Base-by-base conservation (phyloP, 2,888 invertebrate genomes). In the Volucella inflata region DNA sequence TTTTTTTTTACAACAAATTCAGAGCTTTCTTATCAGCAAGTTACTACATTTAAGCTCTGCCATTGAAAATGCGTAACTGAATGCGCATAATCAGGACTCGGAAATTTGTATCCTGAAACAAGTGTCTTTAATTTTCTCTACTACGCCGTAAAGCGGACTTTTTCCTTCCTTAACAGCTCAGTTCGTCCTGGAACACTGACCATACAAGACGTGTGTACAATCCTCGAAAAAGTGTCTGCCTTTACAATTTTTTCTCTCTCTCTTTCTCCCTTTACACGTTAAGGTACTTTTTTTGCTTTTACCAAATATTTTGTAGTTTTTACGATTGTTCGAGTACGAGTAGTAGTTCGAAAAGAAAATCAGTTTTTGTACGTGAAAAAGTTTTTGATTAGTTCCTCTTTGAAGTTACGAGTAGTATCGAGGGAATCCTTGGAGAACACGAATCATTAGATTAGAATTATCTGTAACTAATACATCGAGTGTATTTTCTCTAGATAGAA, bases 1-100 rank as follows among this genome's bases (percentile, higher is more conserved):
- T 21, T 9, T 12, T n/a, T 21, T 9, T 12, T n/a, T n/a, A 30
- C 6, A n/a, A 12, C 40, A 57, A 57, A 36, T 16, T 8, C 30
- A n/a, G 65, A 79, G 79, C 72, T 79, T 79, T 79, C 65, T 72
- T 79, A 79, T 79, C 79, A 64, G 55, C 55, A 50, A 55, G 64
- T 71, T 55, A 64, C 68, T 55, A 46, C 36, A 71, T 59, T 6
- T 70, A 57, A 85, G 81, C 85, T 85, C 71, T 62, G 6, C 30
- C 30, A 1, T 6, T 6, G 38, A 16, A 46, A 62, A 72, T 68
- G 81, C 85, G 76, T 81, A 17, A 9, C 46, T 30, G 57, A 85
- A 77, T 85, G 85, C 85, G 85, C 85, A 85, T 38, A 81, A 85
- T 81, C 81, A 77, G 72, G 65, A 76, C 62, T 75, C 70, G 17